phyloP scores from a whole-genome alignment of 1,140 invertebrate species.

The Leptopilina clavipes region DNA sequence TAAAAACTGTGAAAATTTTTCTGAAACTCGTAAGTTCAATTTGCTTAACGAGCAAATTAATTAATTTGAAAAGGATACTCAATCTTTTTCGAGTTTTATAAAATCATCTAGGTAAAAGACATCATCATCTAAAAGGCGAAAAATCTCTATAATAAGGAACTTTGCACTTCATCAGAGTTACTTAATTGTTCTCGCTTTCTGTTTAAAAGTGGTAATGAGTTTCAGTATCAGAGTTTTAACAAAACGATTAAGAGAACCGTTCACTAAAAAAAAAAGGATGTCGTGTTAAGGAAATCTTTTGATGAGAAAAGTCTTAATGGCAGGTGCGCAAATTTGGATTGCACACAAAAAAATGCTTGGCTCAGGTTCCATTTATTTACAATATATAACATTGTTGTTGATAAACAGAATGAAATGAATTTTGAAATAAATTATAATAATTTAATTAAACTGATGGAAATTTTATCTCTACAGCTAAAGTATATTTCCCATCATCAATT shows the following conservation, averaged over 20 bases:
- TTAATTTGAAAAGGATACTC: background rate
- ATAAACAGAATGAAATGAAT: too few relatives aligned
- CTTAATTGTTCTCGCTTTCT: constrained; percentile 23
- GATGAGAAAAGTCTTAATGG: constrained; percentile 29
- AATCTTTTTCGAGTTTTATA: background rate
- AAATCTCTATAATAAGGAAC: background rate
- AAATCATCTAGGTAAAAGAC: constrained; percentile 7
- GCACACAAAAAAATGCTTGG: background rate
- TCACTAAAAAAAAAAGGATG: constrained; percentile 1
- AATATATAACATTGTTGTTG: background rate
- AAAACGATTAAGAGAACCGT: constrained; percentile 27
- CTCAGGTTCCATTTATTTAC: background rate
- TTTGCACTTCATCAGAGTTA: constrained; percentile 31
- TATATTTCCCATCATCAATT: too few relatives aligned
- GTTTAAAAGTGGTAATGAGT: constrained; percentile 29
- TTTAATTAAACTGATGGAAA: too few relatives aligned
- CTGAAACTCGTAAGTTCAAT: too few relatives aligned
- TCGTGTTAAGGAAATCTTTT: constrained; percentile 26
- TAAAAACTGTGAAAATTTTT: too few relatives aligned
- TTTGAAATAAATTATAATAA: too few relatives aligned
- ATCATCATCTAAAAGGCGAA: constrained; percentile 19
- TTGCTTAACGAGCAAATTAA: background rate
- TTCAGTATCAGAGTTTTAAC: constrained; percentile 9
- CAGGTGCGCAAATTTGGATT: background rate
- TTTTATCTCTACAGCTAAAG: too few relatives aligned